Evolutionary conservation across 2,113 vertebrate species (phyloP), one percentile per base, ranked within the genome.

Genomic region (Odontesthes bonariensis): DNA sequence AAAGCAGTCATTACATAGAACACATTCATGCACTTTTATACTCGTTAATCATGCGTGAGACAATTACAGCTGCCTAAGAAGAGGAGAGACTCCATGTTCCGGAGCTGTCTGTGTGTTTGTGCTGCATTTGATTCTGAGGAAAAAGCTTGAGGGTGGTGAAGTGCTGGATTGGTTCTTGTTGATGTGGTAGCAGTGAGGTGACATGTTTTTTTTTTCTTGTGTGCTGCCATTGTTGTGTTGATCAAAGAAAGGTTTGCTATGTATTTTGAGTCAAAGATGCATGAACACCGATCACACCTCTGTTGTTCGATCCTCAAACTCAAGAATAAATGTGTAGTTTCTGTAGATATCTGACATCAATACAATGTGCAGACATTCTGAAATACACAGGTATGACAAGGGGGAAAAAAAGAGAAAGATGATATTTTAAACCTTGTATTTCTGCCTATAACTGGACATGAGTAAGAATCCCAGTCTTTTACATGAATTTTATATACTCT

Each of bases 91-190:
- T 23, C 35, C 35, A 38, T 38, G 35, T 38, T 38, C 35, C 35
- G 10, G 5, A 38, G 10, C 33, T 40, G 52, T 27, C 3, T 66
- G 52, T 17, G 32, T 27, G n/a, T 40, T 5, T 23, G 13, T 0
- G 16, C 23, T 27, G 22, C 20, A 16, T 53, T 53, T 66, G 22
- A 38, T 38, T 53, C 16, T 66, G 53, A 54, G 33, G 27, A 35
- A 8, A 67, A 35, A 23, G 38, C 38, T 8, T 67, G 38, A 32
- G 33, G 16, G 33, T 19, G 35, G 12, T 2, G 49, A 23, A 23
- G 33, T n/a, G 33, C 9, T 8, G 32, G 33, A 52, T 66, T 53
- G 38, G 49, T 17, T 40, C 63, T 53, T 51, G 46, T 52, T 67
- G 19, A 35, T 40, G 35, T 32, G 17, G 3, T 7, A 17, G 2